These are phyloP conservation scores for Charadrius vociferus DNA, from an alignment of 2,113 vertebrate species.

Conservation along the genomic window DNA sequence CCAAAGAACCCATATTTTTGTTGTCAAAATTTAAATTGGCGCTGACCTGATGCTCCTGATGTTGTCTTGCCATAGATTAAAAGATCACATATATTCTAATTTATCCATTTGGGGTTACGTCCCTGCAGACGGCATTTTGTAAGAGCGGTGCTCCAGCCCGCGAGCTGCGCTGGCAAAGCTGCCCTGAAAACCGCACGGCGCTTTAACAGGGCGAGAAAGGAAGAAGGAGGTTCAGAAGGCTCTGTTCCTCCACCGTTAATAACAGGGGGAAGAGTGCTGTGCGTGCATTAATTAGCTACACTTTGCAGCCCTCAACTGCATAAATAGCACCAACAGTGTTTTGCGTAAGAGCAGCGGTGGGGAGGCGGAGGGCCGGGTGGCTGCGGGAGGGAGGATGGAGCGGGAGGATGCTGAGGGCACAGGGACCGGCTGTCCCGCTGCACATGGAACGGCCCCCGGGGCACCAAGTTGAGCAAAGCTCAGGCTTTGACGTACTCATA, in stretches of 20 bases:
- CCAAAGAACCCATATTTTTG: slow-evolving; percentile 21
- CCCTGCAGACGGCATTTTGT: not conserved
- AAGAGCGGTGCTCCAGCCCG: not conserved
- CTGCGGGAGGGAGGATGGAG: not conserved
- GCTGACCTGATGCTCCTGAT: not conserved
- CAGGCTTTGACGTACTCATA: not conserved
- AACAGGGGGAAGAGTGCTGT: not conserved
- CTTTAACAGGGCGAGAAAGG: not conserved
- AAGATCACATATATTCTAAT: not conserved
- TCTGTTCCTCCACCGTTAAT: not conserved
- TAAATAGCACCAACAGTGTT: not conserved
- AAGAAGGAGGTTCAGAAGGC: not conserved
- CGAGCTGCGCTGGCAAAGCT: not conserved
- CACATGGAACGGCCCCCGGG: accelerated
- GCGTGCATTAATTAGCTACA: not conserved
- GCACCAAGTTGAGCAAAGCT: accelerated
- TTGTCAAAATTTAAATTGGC: not conserved
- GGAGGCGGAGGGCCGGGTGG: not conserved
- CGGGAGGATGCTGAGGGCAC: accelerated
- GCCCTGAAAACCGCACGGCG: not conserved
- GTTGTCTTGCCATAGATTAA: not conserved
- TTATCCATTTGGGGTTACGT: not conserved
- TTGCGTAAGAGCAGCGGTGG: not conserved
- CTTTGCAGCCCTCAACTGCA: not conserved
- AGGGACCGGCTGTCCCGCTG: not conserved